A percentile compares a stretch with the other conserved stretches of the same genome.
Conservation (phyloP, 2,797 vertebrate species). For the Catostomus latipinnis region DNA sequence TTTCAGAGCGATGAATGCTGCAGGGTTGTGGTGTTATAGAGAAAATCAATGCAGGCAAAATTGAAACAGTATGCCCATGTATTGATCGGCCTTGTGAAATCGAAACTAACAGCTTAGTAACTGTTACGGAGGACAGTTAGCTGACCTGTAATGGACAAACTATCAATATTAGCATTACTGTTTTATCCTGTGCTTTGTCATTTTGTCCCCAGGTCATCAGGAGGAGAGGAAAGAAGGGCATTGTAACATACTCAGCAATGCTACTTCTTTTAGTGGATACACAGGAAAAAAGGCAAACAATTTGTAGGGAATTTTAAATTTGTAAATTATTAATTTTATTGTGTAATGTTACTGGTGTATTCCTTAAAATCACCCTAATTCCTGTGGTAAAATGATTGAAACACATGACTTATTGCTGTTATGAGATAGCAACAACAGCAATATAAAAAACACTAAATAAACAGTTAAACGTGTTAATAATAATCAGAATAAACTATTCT, state of each 20-base stretch:
- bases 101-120: conserved; percentile 99
- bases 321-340: no score
- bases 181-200: conserved; percentile 97
- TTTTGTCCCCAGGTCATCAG: conserved; percentile 75
- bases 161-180: conserved; percentile 99
- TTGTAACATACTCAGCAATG: background rate
- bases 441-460: no score
- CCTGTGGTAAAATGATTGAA: no score
- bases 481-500: no score
- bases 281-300: background rate
- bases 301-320: no score
- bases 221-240: conserved; percentile 9
- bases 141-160: conserved; percentile 99
- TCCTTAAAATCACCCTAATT: no score
- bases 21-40: conserved; percentile 95
- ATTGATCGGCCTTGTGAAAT: conserved; percentile 99
- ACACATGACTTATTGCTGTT: no score
- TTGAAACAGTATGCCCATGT: conserved; percentile 99
- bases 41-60: conserved; percentile 99
- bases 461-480: no score
- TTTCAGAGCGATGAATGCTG: conserved; percentile 99
- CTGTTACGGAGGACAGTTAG: conserved; percentile 98
- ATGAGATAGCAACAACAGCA: no score
- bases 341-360: no score
- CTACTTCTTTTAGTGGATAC: background rate